Evolutionary conservation across 2,113 vertebrate genomes (phyloP).

Genomic region (Phycodurus eques): DNA sequence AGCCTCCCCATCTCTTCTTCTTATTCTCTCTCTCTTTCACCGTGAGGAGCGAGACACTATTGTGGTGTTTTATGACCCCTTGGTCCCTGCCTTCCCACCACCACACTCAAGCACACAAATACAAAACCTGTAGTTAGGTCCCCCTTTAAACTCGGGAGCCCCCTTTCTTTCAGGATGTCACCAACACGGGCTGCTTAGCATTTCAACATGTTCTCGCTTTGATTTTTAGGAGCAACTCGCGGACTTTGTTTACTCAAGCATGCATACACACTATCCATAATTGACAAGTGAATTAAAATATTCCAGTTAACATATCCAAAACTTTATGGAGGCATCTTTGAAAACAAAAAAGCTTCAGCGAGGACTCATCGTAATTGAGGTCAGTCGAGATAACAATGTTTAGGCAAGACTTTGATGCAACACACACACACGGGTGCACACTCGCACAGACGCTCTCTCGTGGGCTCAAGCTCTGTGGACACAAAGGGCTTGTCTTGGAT

Average conservation of each 20-base stretch:
- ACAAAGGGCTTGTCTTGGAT: conserved; percentile 65
- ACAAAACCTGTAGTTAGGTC: conserved; percentile 39
- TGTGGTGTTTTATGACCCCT: conserved; percentile 67
- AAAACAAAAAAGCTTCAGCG: conserved; percentile 35
- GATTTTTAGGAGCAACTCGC: background rate
- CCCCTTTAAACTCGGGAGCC: conserved; percentile 18
- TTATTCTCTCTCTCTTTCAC: conserved; percentile 58
- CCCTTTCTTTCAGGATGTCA: conserved; percentile 8
- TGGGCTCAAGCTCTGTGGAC: conserved; percentile 45
- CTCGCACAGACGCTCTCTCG: conserved; percentile 37
- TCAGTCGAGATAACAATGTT: conserved; percentile 76
- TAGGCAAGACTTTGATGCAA: conserved; percentile 82
- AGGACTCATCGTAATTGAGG: conserved; percentile 66
- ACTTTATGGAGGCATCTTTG: conserved; percentile 12
- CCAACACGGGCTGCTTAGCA: background rate
- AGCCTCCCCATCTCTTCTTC: conserved; percentile 40
- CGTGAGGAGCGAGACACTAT: conserved; percentile 65
- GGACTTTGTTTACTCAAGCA: background rate
- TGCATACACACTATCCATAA: background rate
- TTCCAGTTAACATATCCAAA: conserved; percentile 36
- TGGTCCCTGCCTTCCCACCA: conserved; percentile 41
- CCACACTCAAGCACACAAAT: conserved; percentile 35
- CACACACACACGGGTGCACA: conserved; percentile 23
- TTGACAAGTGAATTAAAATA: background rate
- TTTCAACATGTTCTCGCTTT: background rate